phyloP scores from a whole-genome alignment of 2,113 vertebrate genomes.

The Pycnonotus jocosus region DNA sequence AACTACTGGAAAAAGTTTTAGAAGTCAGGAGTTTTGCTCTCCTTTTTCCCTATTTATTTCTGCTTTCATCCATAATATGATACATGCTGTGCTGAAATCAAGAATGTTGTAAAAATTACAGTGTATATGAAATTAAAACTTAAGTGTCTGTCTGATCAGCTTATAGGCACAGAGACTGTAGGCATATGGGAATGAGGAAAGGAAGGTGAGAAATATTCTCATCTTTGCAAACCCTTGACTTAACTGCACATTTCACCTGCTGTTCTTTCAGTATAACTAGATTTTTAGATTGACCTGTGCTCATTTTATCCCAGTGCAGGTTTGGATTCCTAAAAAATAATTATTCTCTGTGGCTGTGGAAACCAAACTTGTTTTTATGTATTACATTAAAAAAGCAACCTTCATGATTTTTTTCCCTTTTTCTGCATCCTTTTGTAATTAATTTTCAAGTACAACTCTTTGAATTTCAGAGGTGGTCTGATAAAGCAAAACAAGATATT shows the following conservation, averaged over 20 bases:
- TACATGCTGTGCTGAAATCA: background rate
- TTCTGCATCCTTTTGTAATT: background rate
- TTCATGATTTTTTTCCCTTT: background rate
- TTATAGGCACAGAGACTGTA: background rate
- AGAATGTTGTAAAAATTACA: background rate
- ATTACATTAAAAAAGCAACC: background rate
- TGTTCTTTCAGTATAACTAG: background rate
- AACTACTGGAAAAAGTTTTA: background rate
- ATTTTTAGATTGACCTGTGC: background rate
- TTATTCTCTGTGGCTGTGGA: background rate
- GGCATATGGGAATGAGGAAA: background rate
- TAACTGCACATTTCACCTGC: rapidly evolving
- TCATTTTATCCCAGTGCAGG: background rate
- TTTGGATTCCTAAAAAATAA: background rate
- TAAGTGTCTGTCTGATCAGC: background rate
- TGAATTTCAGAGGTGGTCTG: background rate
- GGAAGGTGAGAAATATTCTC: background rate
- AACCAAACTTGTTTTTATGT: background rate
- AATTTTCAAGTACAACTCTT: background rate
- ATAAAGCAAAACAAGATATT: background rate
- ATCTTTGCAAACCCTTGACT: background rate
- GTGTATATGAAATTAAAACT: background rate
- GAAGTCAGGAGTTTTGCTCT: background rate
- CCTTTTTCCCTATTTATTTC: background rate
- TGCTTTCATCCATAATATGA: background rate